These are phyloP conservation scores for Eurytoma adleriae DNA, from an alignment of 2,888 invertebrate genomes.

Conservation along the genomic window DNA sequence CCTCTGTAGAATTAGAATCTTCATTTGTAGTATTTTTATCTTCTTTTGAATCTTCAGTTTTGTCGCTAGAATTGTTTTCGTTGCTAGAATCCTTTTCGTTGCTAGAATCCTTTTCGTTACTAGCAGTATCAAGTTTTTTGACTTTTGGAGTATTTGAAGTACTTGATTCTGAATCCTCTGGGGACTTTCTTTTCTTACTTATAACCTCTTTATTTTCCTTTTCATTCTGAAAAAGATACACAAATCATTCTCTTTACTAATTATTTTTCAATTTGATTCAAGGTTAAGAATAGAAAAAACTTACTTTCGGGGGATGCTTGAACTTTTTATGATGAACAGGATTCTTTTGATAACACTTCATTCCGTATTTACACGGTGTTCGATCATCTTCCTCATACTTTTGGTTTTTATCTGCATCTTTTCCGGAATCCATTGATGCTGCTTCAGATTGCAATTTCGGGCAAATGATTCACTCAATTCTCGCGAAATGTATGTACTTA, in stretches of 20 bases:
- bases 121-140: constrained; percentile 27
- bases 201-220: not conserved
- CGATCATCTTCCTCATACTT: constrained; percentile 73
- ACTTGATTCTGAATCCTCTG: constrained; percentile 11
- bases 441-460: too few relatives aligned
- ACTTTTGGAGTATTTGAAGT: not conserved
- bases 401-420: not conserved
- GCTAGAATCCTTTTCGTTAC: not conserved
- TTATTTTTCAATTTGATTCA: not conserved
- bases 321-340: constrained; percentile 84
- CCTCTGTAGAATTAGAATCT: not conserved
- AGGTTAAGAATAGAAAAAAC: constrained; percentile 23
- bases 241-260: not conserved
- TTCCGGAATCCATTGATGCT: not conserved
- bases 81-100: not conserved
- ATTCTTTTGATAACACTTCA: constrained; percentile 90
- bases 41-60: not conserved
- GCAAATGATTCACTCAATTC: too few relatives aligned
- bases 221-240: constrained; percentile 9
- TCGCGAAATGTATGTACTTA: not conserved
- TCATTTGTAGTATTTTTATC: not conserved
- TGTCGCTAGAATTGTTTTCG: not conserved
- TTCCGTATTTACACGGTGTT: constrained; percentile 86
- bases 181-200: constrained; percentile 40
- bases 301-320: constrained; percentile 82